These are phyloP conservation scores for Notoglanidium macrostoma DNA, from an alignment of 2,797 vertebrate species.

Conservation along the genomic window DNA sequence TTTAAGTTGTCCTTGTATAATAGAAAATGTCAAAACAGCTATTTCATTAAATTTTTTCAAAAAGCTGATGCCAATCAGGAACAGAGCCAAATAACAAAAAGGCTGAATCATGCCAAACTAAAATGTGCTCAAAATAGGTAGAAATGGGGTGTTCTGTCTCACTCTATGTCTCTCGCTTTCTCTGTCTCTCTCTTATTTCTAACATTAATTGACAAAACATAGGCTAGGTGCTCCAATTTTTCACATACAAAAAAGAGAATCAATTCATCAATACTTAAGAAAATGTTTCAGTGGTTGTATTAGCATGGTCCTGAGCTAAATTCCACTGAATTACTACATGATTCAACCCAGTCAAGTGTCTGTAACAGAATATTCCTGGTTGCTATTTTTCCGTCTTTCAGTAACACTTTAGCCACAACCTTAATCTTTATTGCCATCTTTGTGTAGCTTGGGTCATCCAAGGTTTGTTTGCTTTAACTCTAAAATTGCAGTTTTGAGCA, in stretches of 20 bases:
- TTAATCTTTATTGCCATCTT: not conserved
- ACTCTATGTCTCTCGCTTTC: not conserved
- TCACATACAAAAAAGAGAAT: not conserved
- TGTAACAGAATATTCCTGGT: not conserved
- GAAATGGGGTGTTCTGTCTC: not conserved
- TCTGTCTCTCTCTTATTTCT: not conserved
- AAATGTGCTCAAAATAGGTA: conserved; percentile 5
- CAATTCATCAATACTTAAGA: not conserved
- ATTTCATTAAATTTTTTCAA: conserved; percentile 4
- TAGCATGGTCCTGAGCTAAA: not conserved
- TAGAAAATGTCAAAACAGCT: conserved; percentile 12
- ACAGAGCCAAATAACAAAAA: conserved; percentile 8
- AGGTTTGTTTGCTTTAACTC: not conserved
- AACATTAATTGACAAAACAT: not conserved
- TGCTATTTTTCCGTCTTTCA: not conserved
- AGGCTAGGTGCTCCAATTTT: not conserved
- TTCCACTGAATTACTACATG: not conserved
- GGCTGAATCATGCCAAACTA: conserved; percentile 13
- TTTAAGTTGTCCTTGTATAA: not conserved
- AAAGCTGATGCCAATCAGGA: conserved; percentile 13
- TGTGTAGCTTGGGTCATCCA: not conserved
- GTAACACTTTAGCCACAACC: not conserved
- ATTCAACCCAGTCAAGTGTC: not conserved
- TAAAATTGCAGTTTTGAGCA: not conserved
- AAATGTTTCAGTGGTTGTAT: conserved; percentile 7